These are phyloP conservation scores for Proterorhinus semilunaris DNA, from an alignment of 2,113 vertebrate species.

Conservation along the genomic window DNA sequence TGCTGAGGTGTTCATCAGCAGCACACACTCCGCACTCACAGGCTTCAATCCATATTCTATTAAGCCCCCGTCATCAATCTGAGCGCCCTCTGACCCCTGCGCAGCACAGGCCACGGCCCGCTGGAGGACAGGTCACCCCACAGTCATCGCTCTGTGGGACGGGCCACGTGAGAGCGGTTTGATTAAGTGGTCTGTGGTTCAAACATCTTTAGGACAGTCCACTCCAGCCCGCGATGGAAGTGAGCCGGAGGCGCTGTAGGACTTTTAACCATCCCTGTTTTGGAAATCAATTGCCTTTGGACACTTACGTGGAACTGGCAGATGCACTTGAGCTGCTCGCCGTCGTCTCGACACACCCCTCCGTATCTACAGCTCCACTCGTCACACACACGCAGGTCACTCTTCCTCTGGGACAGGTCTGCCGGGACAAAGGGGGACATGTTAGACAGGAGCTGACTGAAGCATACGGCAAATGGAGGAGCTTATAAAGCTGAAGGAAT, in stretches of 20 bases:
- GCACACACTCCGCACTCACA: neutral
- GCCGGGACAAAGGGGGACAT: constrained; percentile 9
- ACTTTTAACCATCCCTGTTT: no score
- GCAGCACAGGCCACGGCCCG: neutral
- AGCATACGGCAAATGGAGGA: no score
- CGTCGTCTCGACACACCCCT: constrained; percentile 89
- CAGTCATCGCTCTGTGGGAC: no score
- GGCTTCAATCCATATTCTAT: neutral
- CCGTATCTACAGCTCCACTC: constrained; percentile 89
- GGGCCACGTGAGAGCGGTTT: no score
- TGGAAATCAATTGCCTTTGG: no score
- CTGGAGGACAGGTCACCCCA: no score
- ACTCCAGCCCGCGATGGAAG: no score
- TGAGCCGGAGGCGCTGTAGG: no score
- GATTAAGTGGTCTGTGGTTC: no score
- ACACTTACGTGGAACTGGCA: constrained; percentile 91
- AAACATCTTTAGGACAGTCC: no score
- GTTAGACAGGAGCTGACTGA: neutral
- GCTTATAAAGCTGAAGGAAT: no score
- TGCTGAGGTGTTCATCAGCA: neutral
- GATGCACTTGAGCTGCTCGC: constrained; percentile 87
- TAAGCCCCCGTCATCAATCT: neutral
- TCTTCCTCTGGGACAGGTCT: constrained; percentile 89
- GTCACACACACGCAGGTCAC: constrained; percentile 85
- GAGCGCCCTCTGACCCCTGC: neutral